These are phyloP conservation scores for Cosmopolites sordidus DNA, from an alignment of 2,888 invertebrate genomes.

Conservation along the genomic window DNA sequence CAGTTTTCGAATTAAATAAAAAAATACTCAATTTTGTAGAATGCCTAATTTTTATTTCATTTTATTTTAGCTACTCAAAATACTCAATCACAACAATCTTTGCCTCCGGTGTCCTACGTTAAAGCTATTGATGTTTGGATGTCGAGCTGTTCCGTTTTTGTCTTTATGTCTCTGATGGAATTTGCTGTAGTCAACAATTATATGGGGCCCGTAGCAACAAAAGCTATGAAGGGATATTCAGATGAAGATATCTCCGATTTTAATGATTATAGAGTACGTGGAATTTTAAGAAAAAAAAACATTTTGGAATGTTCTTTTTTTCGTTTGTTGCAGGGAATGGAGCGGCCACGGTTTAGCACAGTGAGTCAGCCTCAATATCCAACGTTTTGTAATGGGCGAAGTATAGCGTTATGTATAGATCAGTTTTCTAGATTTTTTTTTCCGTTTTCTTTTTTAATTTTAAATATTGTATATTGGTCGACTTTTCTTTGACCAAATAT, in stretches of 20 bases:
- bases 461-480: slow-evolving; percentile 89
- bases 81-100: slow-evolving; percentile 83
- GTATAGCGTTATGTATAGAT: slow-evolving; percentile 79
- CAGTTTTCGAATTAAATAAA: no score
- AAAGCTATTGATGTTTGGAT: slow-evolving; percentile 92
- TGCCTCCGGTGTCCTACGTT: slow-evolving; percentile 88
- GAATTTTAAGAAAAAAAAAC: background rate
- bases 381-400: slow-evolving; percentile 75
- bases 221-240: slow-evolving; percentile 86
- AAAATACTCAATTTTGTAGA: no score
- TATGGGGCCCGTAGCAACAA: slow-evolving; percentile 78
- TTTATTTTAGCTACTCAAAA: slow-evolving; percentile 74
- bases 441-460: slow-evolving; percentile 82
- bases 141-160: slow-evolving; percentile 88
- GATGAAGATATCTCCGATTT: slow-evolving; percentile 74
- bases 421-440: slow-evolving; percentile 85
- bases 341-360: slow-evolving; percentile 59
- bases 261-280: slow-evolving; percentile 69
- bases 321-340: slow-evolving; percentile 47
- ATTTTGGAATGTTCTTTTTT: slow-evolving; percentile 4
- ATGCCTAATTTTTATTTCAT: background rate
- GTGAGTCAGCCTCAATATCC: slow-evolving; percentile 69
- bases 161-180: slow-evolving; percentile 86
- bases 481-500: slow-evolving; percentile 58
- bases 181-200: slow-evolving; percentile 88